phyloP scores from a whole-genome alignment of 2,888 invertebrate species.

The Chymomyza caudatula region DNA sequence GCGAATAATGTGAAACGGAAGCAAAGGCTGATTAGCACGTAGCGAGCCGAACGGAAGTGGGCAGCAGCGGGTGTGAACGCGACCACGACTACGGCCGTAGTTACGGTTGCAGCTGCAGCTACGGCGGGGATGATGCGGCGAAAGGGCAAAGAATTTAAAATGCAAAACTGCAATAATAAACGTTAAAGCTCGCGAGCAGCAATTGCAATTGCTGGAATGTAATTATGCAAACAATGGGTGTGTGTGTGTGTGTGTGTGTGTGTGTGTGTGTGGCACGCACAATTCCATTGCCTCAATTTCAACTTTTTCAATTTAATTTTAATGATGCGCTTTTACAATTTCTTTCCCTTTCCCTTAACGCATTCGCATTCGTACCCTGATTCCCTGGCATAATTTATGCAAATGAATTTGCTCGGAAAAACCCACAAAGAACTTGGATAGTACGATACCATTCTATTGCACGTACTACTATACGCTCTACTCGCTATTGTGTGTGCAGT shows the following conservation, averaged over 20 bases:
- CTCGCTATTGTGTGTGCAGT: constrained; percentile 13
- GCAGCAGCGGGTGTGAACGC: constrained; percentile 32
- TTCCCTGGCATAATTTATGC: constrained; percentile 53
- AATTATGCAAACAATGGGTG: constrained; percentile 41
- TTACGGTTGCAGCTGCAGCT: neutral
- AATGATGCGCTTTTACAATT: constrained; percentile 49
- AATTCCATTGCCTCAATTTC: constrained; percentile 33
- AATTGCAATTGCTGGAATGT: constrained; percentile 41
- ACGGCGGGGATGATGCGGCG: neutral
- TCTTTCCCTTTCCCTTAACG: neutral
- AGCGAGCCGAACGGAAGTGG: constrained; percentile 31
- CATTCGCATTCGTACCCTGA: neutral
- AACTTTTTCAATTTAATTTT: constrained; percentile 52
- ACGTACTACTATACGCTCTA: neutral
- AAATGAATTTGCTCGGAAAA: constrained; percentile 51
- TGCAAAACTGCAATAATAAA: constrained; percentile 23
- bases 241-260: neutral
- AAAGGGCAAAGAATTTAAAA: neutral
- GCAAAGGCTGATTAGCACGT: constrained; percentile 44
- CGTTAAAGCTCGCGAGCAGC: constrained; percentile 18
- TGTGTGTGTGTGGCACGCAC: neutral
- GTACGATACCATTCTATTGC: constrained; percentile 14
- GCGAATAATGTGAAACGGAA: constrained; percentile 31
- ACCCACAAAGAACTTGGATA: constrained; percentile 37
- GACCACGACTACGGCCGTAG: constrained; percentile 13